Base-by-base conservation (phyloP, 2,113 vertebrate genomes). In the Notechis scutatus region DNA sequence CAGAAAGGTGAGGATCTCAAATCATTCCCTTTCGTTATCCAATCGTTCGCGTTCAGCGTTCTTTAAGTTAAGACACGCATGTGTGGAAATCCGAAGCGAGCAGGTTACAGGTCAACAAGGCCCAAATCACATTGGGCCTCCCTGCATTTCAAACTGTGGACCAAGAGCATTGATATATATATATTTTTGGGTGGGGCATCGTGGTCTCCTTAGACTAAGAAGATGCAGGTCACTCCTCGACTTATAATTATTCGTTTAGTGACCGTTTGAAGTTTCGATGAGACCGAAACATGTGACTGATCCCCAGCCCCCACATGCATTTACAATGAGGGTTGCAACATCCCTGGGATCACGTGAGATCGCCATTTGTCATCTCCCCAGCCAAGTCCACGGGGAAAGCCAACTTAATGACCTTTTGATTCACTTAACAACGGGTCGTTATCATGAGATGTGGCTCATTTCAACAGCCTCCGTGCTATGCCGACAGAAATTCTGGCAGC, bases 1-100 rank as follows among this genome's bases (percentile, higher is more conserved):
- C 96, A 92, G 96, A 97, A 97, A 98, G 97, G 98, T 98, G 93
- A 97, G 94, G 92, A 54, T 45, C 90, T 14, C 92, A 24, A 94
- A 89, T 95, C 97, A 21, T 54, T 29, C 3, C 52, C 34, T 81
- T 81, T 42, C 20, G 18, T 81, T 42, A 39, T 81, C 18, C 56
- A 94, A 91, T 95, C 96, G 12, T 61, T 42, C 29, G 21, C 4
- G 34, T 42, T 52, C 2, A 57, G n/a, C 50, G 6, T 89, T 5
- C 24, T 54, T 23, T 55, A 52, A 24, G 45, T 50, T 50, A 50
- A 50, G 47, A 50, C 47, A 50, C 47, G 18, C 1, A 18, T 23
- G 18, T 15, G 20, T 50, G 52, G 20, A 9, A 42, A 56, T 29
- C 26, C 3, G 34, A 21, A 74, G n/a, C n/a, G 6, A 81, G 29